Evolutionary conservation across 2,797 vertebrate genomes (phyloP), one percentile per base, ranked within the genome.

Genomic region (Myotis pilosus): DNA sequence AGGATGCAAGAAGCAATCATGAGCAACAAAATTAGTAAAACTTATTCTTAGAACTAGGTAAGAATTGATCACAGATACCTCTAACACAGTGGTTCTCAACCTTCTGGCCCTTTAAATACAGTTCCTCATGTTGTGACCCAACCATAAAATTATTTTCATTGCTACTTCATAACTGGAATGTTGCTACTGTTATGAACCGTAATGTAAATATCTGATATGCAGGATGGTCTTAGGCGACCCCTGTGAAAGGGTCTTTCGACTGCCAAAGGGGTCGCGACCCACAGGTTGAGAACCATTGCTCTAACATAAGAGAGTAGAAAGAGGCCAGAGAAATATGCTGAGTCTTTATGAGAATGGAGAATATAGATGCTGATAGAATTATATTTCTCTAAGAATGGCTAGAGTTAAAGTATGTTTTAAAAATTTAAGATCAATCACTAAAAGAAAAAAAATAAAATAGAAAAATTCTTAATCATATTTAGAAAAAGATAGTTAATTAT

Each of bases 361-460:
- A 69, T 91, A 64, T 22, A 76, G n/a, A 91, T 12, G 41, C 23
- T 36, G 25, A 51, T 76, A 81, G 30, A 84, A 74, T 38, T 88
- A 4, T 72, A 89, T 89, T 85, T 92, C 60, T 81, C 25, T 74
- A 88, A 80, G 41, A 75, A 68, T 75, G 33, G 30, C 28, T 79
- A 57, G 47, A 72, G 57, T 89, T 90, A 87, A 87, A 87, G 19
- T 88, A 68, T 60, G 13, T 82, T 41, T 66, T 3, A 44, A 83
- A 68, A 79, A 49, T 57, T 74, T 93, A 90, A 94, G 38, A 33
- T 71, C 76, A 78, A 17, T 57, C 64, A 66, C 82, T 79, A 80
- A 69, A 83, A 92, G 44, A 95, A 69, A 79, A 79, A 76, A 91
- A 94, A 87, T 33, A 71, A 94, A 87, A 49, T 72, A 47, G 38